phyloP scores from a whole-genome alignment of 2,797 vertebrate genomes.

The Myiotriccus ornatus region DNA sequence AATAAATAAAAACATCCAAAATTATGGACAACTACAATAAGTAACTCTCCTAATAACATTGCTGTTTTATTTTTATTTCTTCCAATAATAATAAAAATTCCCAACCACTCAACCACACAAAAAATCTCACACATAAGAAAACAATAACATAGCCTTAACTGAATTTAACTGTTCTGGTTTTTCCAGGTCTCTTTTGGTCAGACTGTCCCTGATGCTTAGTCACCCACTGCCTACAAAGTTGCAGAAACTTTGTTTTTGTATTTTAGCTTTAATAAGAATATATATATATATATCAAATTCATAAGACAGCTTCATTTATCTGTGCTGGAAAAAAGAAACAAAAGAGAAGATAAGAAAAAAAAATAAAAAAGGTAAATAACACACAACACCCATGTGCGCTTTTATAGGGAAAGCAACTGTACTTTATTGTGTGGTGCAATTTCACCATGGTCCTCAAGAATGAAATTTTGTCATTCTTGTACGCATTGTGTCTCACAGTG shows the following conservation, averaged over 20 bases:
- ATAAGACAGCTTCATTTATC: neutral
- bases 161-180: neutral
- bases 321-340: neutral
- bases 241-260: neutral
- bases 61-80: neutral
- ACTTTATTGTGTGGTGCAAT: neutral
- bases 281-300: neutral
- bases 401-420: neutral
- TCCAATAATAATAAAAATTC: neutral
- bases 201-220: neutral
- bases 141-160: neutral
- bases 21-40: neutral
- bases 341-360: neutral
- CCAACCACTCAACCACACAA: neutral
- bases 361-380: neutral
- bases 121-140: neutral
- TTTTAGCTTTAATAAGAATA: neutral
- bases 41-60: neutral
- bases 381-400: accelerated
- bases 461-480: neutral
- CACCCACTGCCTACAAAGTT: neutral
- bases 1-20: neutral
- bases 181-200: neutral
- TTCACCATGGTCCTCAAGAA: neutral
- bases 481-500: neutral